A percentile compares a stretch with the other conserved stretches of the same genome.
Conservation (phyloP, 2,113 vertebrate genomes). For the Sardina pilchardus region DNA sequence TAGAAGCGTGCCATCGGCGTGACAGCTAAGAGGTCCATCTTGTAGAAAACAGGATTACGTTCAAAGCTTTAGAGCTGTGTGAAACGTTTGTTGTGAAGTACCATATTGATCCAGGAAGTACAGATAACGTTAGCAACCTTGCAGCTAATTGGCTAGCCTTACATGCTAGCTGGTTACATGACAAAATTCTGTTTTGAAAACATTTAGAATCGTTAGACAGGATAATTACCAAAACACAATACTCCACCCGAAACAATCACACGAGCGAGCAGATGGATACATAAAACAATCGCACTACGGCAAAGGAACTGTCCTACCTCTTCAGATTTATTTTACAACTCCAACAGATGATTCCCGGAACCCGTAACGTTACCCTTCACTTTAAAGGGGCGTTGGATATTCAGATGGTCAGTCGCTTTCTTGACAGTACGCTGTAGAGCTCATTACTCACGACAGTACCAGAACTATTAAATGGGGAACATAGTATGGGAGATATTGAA, state of each 20-base stretch:
- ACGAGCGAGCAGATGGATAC: background rate
- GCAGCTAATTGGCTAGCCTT: background rate
- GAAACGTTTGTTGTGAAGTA: background rate
- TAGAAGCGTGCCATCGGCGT: background rate
- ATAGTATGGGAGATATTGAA: background rate
- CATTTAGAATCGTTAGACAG: background rate
- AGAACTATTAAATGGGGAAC: background rate
- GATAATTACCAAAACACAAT: background rate
- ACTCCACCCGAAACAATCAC: background rate
- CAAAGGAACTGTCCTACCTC: slow-evolving; percentile 13
- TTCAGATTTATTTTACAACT: slow-evolving; percentile 22
- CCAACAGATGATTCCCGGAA: slow-evolving; percentile 46
- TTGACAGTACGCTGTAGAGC: slow-evolving; percentile 4
- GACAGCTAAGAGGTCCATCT: background rate
- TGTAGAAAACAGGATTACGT: background rate
- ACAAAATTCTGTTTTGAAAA: slow-evolving; percentile 12
- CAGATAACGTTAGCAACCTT: background rate
- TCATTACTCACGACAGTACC: background rate
- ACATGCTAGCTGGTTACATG: background rate
- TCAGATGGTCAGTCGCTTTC: slow-evolving; percentile 37
- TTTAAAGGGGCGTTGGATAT: slow-evolving; percentile 3
- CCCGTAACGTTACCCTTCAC: background rate
- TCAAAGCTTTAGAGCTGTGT: background rate
- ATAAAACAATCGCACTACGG: slow-evolving; percentile 2
- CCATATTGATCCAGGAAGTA: background rate